Conservation (phyloP, 2,113 vertebrate genomes). For the Menidia beryllina region DNA sequence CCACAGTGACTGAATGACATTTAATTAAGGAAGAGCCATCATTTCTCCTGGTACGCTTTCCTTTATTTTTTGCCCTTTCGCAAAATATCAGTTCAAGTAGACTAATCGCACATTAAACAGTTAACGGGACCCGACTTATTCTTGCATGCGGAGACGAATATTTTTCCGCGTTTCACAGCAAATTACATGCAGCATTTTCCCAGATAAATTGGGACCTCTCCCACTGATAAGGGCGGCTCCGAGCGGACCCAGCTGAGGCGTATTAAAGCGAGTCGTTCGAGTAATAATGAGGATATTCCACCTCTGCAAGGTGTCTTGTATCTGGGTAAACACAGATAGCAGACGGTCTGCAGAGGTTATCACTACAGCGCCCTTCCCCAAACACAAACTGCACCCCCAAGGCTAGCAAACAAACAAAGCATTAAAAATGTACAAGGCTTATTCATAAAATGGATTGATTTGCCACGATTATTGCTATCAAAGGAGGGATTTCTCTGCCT, state of each 20-base stretch:
- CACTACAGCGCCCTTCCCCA: conserved; percentile 61
- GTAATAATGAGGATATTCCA: conserved; percentile 77
- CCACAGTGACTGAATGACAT: conserved; percentile 73
- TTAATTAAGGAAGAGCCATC: conserved; percentile 77
- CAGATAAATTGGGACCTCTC: conserved; percentile 77
- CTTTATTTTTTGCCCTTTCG: conserved; percentile 63
- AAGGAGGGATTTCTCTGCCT: conserved; percentile 70
- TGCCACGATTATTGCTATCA: conserved; percentile 76
- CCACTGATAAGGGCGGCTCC: conserved; percentile 71
- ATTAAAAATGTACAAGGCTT: conserved; percentile 82
- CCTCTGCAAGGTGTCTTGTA: conserved; percentile 73
- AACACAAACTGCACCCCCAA: conserved; percentile 73
- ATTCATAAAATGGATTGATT: conserved; percentile 83
- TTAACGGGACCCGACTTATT: conserved; percentile 71
- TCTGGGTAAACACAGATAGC: conserved; percentile 81
- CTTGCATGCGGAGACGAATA: conserved; percentile 65
- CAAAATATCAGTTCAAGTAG: conserved; percentile 75
- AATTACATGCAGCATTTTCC: conserved; percentile 70
- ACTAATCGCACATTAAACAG: conserved; percentile 77
- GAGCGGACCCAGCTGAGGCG: conserved; percentile 65
- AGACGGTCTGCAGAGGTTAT: conserved; percentile 79
- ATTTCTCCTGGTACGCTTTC: conserved; percentile 49
- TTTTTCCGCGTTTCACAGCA: conserved; percentile 73
- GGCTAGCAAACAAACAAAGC: conserved; percentile 82
- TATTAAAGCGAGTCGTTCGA: conserved; percentile 69